Percentiles rank a stretch among this genome's conserved stretches.
Conservation (phyloP, 1,140 invertebrate species). For the Argopecten irradians region DNA sequence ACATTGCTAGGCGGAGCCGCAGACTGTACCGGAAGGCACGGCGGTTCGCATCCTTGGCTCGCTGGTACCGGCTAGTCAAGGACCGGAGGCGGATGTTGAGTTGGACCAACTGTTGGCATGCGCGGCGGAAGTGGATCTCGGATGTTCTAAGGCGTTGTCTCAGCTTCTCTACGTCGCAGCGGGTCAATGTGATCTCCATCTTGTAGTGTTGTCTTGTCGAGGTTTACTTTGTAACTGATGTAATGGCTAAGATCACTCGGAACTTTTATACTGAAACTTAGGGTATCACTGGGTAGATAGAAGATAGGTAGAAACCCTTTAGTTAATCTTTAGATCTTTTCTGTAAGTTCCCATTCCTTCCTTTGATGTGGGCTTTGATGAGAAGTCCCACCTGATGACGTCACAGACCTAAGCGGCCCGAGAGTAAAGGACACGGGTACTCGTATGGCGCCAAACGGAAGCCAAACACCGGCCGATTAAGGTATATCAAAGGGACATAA, state of each 20-base stretch:
- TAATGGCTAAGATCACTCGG: neutral
- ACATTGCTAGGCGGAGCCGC: constrained; percentile 49
- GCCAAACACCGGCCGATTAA: neutral
- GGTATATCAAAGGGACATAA: neutral
- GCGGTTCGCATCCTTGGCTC: constrained; percentile 38
- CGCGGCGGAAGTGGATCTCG: constrained; percentile 43
- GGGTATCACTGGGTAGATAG: neutral
- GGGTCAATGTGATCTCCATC: neutral
- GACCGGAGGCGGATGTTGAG: constrained; percentile 39
- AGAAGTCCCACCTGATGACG: neutral
- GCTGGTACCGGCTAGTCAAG: constrained; percentile 44
- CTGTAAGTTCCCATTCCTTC: neutral
- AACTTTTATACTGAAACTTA: neutral
- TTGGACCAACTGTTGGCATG: constrained; percentile 52
- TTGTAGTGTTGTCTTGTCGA: neutral
- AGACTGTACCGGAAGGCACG: constrained; percentile 47
- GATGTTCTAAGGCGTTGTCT: neutral
- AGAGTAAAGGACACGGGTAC: neutral
- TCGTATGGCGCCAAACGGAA: neutral
- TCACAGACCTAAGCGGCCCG: neutral
- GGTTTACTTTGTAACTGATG: neutral
- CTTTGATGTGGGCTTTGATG: neutral
- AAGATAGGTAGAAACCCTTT: neutral
- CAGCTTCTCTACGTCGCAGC: neutral
- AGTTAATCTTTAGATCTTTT: neutral